Evolutionary conservation across 23 tunicate species (phyloP), one percentile per base, ranked within the genome.

Genomic region (Corella eumyota): DNA sequence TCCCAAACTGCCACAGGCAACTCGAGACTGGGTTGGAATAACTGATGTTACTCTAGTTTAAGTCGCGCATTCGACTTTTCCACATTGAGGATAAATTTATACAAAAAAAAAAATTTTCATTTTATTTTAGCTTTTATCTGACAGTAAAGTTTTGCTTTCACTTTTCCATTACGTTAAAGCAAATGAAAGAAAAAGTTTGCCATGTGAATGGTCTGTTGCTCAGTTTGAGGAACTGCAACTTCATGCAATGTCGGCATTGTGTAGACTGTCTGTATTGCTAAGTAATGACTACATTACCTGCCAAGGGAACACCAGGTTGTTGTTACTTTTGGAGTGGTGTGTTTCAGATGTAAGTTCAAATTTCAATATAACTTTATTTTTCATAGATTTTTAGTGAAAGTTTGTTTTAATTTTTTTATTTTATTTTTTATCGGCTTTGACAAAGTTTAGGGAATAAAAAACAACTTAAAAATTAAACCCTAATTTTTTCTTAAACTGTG

Each of bases 211-310:
- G 98, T 67, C 90, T 17, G 64, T 77, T 5, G 93, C 93, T 4
- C 98, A 92, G 60, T 83, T 76, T 51, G 98, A 92, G 65, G 98
- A 92, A 61, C 67, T 92, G 19, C 98, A 92, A 56, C 81, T 92
- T 0, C 92, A 68, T 21, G 79, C 98, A 30, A 66, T 92, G 75
- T 92, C 93, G 6, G 58, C 85, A 0, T 72, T 92, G 4, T 36
- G 67, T 60, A 72, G 54, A 17, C 61, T 92, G 1, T 72, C 86
- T 4, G 64, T 69, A 5, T 22, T 71, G 36, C 68, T 92, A 28
- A 49, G 76, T 30, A 69, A 83, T 28, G 93, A 92, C 52, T 82
- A 86, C 70, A 71, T 86, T 80, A 67, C 68, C 44, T 77, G 80
- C 32, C 95, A 86, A 33, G 95, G 95, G 23, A 86, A 86, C 45